Base-by-base conservation (phyloP, 2,113 vertebrate genomes). In the Hemicordylus capensis region DNA sequence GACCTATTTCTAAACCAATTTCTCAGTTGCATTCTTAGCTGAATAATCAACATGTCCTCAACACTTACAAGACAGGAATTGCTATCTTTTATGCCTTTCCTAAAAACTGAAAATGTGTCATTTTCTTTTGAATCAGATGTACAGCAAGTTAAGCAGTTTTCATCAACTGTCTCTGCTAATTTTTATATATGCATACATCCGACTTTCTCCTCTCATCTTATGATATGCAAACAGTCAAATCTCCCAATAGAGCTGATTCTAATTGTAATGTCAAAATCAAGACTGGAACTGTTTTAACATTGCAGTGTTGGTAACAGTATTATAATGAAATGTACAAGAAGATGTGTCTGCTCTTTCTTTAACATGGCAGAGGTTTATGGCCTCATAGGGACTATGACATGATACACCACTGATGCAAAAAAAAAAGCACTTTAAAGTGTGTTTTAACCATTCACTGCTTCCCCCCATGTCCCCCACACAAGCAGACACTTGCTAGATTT, bases 231-330 rank as follows among this genome's bases (percentile, higher is more conserved):
- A 92, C 69, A 89, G 82, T 3, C 92, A 61, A 89, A 86, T 84
- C 80, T 89, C 90, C 78, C 80, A 73, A 24, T 77, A 89, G 87
- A 92, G 76, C 31, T 59, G 83, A 11, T 79, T 91, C 69, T 34
- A 83, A 84, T 92, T 83, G 89, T 91, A 92, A 86, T 80, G 76
- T 87, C 86, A 89, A 88, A 90, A 87, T 81, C 58, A 92, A 1
- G 1, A 74, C 63, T 66, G 80, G 84, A 64, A 91, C 80, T 10
- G 1, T 73, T 92, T 91, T 93, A 93, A 88, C 67, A 51, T 61
- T 76, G 31, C 61, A 81, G 85, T 90, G 87, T 76, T 92, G 85
- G 89, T 86, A 92, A 88, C 4, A 80, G 59, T 59, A 84, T 90
- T 92, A 61, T 31, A 76, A 1, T 76, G 59, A 76, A 85, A 81